Base-by-base conservation (phyloP, 2,797 vertebrate genomes). In the Hydrocynus forskahlii region DNA sequence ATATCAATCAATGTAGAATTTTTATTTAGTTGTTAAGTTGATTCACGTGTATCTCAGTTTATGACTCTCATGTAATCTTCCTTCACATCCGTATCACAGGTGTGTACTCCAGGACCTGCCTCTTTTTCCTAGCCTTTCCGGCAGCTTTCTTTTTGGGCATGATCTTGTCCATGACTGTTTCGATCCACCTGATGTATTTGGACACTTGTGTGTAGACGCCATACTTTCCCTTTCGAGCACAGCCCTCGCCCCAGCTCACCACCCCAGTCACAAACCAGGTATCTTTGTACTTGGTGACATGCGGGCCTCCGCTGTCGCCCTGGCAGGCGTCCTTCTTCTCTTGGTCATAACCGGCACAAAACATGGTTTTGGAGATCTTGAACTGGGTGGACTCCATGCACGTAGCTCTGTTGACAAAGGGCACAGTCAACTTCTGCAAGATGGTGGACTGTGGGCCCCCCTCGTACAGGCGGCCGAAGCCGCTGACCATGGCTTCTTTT, bases 191-290 rank as follows among this genome's bases (percentile, higher is more conserved):
- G 83, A 95, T 89, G 90, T 94, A 97, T 85, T 94, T 95, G 48
- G 97, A 96, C 76, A 98, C 94, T 81, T 95, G 97, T 0, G 98
- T 99, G 88, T 99, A 99, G 86, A 99, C 1, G 0, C 98, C 98
- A 0, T 95, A 99, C 88, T 98, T 99, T 0, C 95, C 96, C 69
- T 93, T 91, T 21, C 92, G 94, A 0, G 97, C 97, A 0, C 98
- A 99, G 0, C 97, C 97, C 89, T 99, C 98, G 0, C 97, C 98
- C 98, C 98, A 99, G 91, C 97, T 99, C 83, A 99, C 96, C 0
- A 99, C 90, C 4, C 98, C 98, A 0, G 97, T 98, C 74, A 97
- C 77, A 0, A 96, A 99, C 19, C 95, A 95, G 2, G 97, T 98
- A 74, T 86, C 38, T 54, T 63, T 85, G 59, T 94, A 98, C 1